phyloP scores from a whole-genome alignment of 2,888 invertebrate species.

The Leptinotarsa rubiginosa region DNA sequence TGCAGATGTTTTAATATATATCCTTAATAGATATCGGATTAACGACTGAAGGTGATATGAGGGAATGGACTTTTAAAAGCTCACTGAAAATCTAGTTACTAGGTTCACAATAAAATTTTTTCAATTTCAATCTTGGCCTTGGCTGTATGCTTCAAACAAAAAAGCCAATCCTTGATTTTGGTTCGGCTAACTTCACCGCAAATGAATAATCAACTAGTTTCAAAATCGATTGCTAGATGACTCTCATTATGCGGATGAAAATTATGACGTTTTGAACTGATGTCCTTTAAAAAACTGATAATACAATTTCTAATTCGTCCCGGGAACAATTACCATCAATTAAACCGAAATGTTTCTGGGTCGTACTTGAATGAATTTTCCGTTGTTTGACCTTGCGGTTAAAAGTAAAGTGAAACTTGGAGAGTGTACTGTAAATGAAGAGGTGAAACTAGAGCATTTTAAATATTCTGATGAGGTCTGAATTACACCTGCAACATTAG shows the following conservation, averaged over 20 bases:
- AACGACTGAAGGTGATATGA: too few relatives aligned
- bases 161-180: not conserved
- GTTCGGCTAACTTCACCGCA: not conserved
- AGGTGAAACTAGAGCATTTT: conserved; percentile 22
- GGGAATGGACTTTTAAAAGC: too few relatives aligned
- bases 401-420: conserved; percentile 25
- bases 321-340: conserved; percentile 12
- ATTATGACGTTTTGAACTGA: conserved; percentile 22
- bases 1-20: too few relatives aligned
- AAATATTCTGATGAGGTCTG: not conserved
- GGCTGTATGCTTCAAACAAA: not conserved
- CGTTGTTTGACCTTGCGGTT: conserved; percentile 6
- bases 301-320: conserved; percentile 7
- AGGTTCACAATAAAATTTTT: too few relatives aligned
- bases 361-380: conserved; percentile 12
- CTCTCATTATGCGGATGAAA: conserved; percentile 28
- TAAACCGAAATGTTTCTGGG: conserved; percentile 10
- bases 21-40: too few relatives aligned
- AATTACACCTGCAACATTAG: not conserved
- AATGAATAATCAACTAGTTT: not conserved
- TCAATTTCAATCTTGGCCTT: not conserved
- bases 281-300: conserved; percentile 19
- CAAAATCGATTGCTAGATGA: conserved; percentile 29
- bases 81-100: too few relatives aligned
- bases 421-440: conserved; percentile 16